These are phyloP conservation scores for Tholera decimalis DNA, from an alignment of 2,888 invertebrate genomes.

Conservation along the genomic window DNA sequence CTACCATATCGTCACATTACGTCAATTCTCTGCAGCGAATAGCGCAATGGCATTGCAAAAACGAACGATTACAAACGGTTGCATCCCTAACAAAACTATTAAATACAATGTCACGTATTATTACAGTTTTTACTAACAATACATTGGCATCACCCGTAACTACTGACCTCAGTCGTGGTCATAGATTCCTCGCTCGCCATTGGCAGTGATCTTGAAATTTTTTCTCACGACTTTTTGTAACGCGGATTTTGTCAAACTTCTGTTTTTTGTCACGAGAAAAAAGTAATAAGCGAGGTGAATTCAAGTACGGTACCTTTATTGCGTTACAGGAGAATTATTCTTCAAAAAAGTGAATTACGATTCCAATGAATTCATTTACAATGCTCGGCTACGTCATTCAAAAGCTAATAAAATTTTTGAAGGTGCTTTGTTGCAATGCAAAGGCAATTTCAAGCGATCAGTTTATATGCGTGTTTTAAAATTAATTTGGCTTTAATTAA, in stretches of 20 bases:
- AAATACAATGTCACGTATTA: conserved; percentile 57
- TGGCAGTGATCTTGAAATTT: conserved; percentile 88
- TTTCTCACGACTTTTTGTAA: conserved; percentile 74
- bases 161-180: conserved; percentile 72
- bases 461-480: conserved; percentile 65
- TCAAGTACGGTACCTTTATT: conserved; percentile 70
- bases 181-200: conserved; percentile 76
- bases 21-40: conserved; percentile 22
- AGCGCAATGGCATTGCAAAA: conserved; percentile 38
- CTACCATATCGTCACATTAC: conserved; percentile 22
- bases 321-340: conserved; percentile 74
- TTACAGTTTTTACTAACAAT: conserved; percentile 59
- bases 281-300: conserved; percentile 72
- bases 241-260: conserved; percentile 73
- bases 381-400: conserved; percentile 67
- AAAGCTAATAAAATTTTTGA: conserved; percentile 72
- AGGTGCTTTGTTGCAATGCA: conserved; percentile 64
- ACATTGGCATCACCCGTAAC: conserved; percentile 44
- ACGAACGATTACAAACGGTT: conserved; percentile 31
- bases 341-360: conserved; percentile 73
- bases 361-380: conserved; percentile 67
- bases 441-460: conserved; percentile 71
- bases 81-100: conserved; percentile 39
- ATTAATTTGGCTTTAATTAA: conserved; percentile 70
- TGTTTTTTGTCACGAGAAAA: conserved; percentile 74